A percentile compares a stretch with the other conserved stretches of the same genome.
Evolutionary conservation across 2,888 invertebrate genomes (phyloP).

Genomic region (Parthenolecanium corni): DNA sequence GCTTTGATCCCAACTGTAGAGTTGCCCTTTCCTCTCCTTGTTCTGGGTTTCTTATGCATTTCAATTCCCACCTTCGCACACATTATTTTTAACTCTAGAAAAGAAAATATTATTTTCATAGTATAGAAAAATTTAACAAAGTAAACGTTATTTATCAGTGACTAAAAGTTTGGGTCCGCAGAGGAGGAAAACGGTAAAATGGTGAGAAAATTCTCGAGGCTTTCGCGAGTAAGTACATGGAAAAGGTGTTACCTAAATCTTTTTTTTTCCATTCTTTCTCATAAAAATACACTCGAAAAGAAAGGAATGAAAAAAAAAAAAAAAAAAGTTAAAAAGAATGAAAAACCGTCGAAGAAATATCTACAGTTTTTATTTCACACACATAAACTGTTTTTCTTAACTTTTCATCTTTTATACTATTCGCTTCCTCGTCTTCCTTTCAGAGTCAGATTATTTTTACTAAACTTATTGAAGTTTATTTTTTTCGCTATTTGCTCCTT

Average conservation of each 20-base stretch:
- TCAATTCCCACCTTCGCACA: too few relatives aligned
- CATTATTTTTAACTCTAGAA: too few relatives aligned
- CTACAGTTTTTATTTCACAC: conserved; percentile 24
- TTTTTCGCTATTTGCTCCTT: not conserved
- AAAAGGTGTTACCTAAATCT: conserved; percentile 29
- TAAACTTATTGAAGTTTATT: conserved; percentile 3
- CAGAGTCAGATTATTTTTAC: conserved; percentile 14
- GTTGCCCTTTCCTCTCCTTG: too few relatives aligned
- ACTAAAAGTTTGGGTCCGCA: too few relatives aligned
- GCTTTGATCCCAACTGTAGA: too few relatives aligned
- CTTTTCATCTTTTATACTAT: conserved; percentile 27
- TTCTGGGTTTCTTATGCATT: too few relatives aligned
- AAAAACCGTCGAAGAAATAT: conserved; percentile 10
- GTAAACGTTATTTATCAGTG: too few relatives aligned
- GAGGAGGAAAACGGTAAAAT: not conserved
- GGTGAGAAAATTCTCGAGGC: conserved; percentile 18
- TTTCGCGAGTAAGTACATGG: conserved; percentile 24
- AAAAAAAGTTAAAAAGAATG: not conserved
- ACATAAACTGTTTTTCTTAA: conserved; percentile 25
- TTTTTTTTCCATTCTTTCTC: not conserved
- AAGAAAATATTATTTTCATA: too few relatives aligned
- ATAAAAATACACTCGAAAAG: conserved; percentile 14
- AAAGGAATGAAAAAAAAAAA: not conserved
- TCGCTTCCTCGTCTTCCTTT: not conserved
- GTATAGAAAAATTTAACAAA: too few relatives aligned